Percentiles rank a stretch among this genome's conserved stretches.
These are phyloP conservation scores for Leucophenga maculata DNA, from an alignment of 2,888 invertebrate species.

Conservation along the genomic window DNA sequence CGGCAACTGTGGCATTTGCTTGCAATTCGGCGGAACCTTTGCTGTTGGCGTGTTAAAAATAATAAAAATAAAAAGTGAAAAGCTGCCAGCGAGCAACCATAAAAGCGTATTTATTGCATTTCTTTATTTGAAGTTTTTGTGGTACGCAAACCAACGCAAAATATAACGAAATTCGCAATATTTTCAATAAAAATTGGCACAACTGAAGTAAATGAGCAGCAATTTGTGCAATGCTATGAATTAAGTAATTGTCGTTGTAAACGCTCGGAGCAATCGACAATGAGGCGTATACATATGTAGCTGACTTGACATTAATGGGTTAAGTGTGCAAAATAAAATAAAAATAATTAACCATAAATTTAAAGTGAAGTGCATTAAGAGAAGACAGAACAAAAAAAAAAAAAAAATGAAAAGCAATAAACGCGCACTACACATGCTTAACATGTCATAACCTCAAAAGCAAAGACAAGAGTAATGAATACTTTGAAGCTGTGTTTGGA, in stretches of 20 bases:
- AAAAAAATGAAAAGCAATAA: neutral
- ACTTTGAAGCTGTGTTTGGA: no score
- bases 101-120: conserved; percentile 58
- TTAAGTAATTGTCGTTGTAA: conserved; percentile 20
- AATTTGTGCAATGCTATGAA: conserved; percentile 18
- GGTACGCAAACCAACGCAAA: neutral
- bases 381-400: neutral
- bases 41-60: no score
- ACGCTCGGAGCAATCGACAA: conserved; percentile 2
- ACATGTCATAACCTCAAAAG: no score
- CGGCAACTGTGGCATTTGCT: no score
- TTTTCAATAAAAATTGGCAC: conserved; percentile 37
- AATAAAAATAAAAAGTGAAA: conserved; percentile 22
- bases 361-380: neutral
- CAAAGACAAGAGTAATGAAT: no score
- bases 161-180: conserved; percentile 23
- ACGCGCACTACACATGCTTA: neutral
- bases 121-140: conserved; percentile 49
- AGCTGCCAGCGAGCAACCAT: conserved; percentile 38
- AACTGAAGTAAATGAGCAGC: conserved; percentile 25
- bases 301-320: neutral
- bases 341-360: neutral
- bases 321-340: neutral
- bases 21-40: no score
- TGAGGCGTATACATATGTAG: neutral